Conservation (phyloP, 2,797 vertebrate genomes). For the Hydrolagus colliei region DNA sequence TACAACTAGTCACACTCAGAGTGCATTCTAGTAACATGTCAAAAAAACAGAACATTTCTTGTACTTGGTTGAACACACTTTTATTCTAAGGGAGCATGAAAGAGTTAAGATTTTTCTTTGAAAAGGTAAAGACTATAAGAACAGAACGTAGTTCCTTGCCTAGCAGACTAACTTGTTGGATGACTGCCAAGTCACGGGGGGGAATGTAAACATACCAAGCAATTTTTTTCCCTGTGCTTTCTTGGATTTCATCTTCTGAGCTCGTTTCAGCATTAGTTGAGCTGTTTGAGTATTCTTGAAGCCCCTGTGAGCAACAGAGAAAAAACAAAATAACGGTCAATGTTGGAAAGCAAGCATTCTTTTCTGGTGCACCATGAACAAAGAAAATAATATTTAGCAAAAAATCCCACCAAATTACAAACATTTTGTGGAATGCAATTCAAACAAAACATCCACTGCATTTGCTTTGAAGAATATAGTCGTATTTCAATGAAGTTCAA, state of each 20-base stretch:
- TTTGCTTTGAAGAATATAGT: background rate
- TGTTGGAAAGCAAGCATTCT: slow-evolving; percentile 33
- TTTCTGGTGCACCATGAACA: background rate
- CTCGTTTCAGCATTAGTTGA: slow-evolving; percentile 80
- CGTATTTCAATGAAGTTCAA: background rate
- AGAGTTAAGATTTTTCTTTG: slow-evolving; percentile 9
- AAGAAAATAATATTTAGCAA: background rate
- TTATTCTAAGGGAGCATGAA: background rate
- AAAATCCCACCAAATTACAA: background rate
- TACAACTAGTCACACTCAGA: slow-evolving; percentile 1
- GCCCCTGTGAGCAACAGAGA: slow-evolving; percentile 63
- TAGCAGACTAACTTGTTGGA: background rate
- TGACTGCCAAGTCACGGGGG: slow-evolving; percentile 19
- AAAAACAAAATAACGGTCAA: slow-evolving; percentile 31
- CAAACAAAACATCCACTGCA: background rate
- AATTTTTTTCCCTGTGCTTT: slow-evolving; percentile 55
- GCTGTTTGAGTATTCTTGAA: slow-evolving; percentile 73
- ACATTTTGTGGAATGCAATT: background rate
- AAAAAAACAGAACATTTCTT: background rate
- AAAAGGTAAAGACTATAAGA: background rate
- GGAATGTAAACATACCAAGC: slow-evolving; percentile 54
- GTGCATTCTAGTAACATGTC: background rate
- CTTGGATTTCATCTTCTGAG: slow-evolving; percentile 76
- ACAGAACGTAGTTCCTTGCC: slow-evolving; percentile 6
- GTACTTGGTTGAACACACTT: background rate